Evolutionary conservation across 2,113 vertebrate species (phyloP), one percentile per base, ranked within the genome.

Genomic region (Lophura nycthemera): DNA sequence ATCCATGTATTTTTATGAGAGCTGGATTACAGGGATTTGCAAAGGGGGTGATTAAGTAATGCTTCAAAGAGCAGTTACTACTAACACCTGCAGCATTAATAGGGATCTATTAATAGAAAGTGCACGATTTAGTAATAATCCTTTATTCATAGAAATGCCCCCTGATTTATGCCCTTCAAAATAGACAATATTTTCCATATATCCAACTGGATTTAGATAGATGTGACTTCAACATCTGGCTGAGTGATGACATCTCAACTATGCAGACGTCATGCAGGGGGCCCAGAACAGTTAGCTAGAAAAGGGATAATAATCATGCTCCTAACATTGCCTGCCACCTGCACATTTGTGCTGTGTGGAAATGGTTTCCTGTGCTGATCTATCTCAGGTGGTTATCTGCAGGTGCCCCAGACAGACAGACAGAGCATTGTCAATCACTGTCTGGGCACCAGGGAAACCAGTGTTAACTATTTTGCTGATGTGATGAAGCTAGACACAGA

Each of bases 1-100:
- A 98, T 98, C 97, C 97, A 95, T 66, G 94, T 93, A 95, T 96
- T 98, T 98, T 98, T 98, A 98, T 93, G 97, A 97, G 98, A 83
- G 80, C 81, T 96, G 95, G 97, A 98, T 98, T 98, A 97, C 71
- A 74, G 96, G 98, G 97, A 97, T 98, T 98, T 97, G 97, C 87
- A 92, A 95, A 96, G 86, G 88, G 86, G 96, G 89, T 91, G 96
- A 96, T 97, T 98, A 97, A 97, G 93, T 88, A 92, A 93, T 80
- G 97, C 97, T 98, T 98, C 97, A 98, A 98, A 98, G 97, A 91
- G 80, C 38, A 72, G 76, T 96, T 94, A 89, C 69, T 60, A 87
- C 95, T 29, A 90, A 93, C 98, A 98, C 97, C 97, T 98, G 98
- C 96, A 96, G 43, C 96, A 96, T 97, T 98, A 98, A 98, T 93